Conservation (phyloP, 2,797 vertebrate species). For the Sebastes cheni region DNA sequence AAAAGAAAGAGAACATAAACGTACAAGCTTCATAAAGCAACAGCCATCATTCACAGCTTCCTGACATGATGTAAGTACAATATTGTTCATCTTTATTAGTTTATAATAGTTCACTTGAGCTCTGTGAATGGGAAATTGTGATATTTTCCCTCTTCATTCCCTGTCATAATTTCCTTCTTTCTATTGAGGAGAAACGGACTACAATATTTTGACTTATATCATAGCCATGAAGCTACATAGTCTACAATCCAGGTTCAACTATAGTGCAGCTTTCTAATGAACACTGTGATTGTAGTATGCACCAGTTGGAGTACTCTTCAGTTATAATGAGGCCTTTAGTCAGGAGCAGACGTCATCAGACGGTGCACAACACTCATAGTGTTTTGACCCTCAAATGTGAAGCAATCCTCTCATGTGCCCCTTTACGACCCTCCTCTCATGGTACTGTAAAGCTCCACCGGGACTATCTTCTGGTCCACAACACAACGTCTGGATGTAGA, state of each 20-base stretch:
- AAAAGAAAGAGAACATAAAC: not conserved
- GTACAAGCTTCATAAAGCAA: not conserved
- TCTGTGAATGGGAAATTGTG: not conserved
- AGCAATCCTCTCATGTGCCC: not conserved
- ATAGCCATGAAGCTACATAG: not conserved
- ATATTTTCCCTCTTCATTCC: not conserved
- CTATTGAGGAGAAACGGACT: not conserved
- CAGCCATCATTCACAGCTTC: not conserved
- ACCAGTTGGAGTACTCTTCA: not conserved
- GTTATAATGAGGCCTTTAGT: not conserved
- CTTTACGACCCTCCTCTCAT: not conserved
- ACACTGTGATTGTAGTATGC: not conserved
- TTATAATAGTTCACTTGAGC: not conserved
- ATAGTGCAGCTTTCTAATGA: not conserved
- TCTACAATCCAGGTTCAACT: not conserved
- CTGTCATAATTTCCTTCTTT: not conserved
- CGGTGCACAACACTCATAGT: not conserved
- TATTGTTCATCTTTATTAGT: not conserved
- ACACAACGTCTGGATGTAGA: not conserved
- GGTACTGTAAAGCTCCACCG: not conserved
- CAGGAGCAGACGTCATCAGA: not conserved
- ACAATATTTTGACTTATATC: not conserved
- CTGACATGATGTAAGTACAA: not conserved
- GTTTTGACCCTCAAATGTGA: not conserved
- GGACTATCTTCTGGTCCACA: not conserved